Evolutionary conservation across 2,888 invertebrate species (phyloP), one percentile per base, ranked within the genome.

Genomic region (Ophion costatus): DNA sequence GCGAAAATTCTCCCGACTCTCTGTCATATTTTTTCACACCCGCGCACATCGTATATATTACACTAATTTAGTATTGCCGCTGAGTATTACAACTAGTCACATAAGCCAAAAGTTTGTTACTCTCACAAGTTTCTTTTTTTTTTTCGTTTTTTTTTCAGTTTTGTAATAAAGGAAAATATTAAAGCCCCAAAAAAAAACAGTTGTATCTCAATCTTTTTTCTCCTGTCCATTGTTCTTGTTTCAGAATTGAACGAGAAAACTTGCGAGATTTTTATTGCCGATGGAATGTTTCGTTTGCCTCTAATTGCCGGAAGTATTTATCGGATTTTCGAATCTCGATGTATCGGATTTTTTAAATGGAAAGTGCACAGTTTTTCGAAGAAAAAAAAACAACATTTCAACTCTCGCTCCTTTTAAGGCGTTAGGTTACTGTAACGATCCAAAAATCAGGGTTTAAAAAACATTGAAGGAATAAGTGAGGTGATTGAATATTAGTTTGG

Each of bases 71-170:
- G 91, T 92, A 92, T 92, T 92, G 92, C 92, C 92, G 92, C 91
- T 90, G 92, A 92, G 92, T 92, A 92, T 92, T 92, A 92, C 90
- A 92, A 92, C 92, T 92, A 92, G 92, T 92, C 92, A 92, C 90
- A 91, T 92, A 92, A 92, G 92, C 92, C 92, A 92, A 92, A 92
- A 92, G 91, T 92, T 92, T 92, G 92, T 92, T 92, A 91, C 91
- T 91, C 91, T 91, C 92, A 90, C 91, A 91, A 90, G 88, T 90
- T 90, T 91, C 92, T 86, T 83, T 83, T 66, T 91, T 90, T 90
- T 80, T 80, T 78, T 38, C 38, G 88, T 85, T 89, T 90, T 84
- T 91, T 91, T 91, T 91, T 89, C 91, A 92, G 90, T 92, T 92
- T 92, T 92, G 89, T 92, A 92, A 92, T 92, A 92, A 92, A 92